Conservation (phyloP, 2,113 vertebrate genomes). For the Galemys pyrenaicus region DNA sequence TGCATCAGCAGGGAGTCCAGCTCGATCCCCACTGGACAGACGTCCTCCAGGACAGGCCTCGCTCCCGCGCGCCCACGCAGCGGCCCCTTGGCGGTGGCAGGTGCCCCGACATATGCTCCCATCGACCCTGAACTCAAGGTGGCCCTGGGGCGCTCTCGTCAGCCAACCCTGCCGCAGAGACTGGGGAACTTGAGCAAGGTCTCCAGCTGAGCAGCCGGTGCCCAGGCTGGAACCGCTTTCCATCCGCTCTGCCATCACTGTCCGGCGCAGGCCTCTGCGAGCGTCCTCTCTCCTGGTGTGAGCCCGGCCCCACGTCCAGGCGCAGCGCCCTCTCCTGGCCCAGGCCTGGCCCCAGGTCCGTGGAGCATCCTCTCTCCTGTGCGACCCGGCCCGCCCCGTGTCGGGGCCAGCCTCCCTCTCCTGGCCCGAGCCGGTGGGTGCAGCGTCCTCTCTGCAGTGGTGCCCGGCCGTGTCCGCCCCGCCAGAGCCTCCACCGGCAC, state of each 20-base stretch:
- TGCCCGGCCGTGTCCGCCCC: background rate
- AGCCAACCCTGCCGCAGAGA: background rate
- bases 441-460: background rate
- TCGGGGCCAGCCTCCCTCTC: too few relatives aligned
- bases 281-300: background rate
- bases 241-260: too few relatives aligned
- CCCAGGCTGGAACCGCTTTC: background rate
- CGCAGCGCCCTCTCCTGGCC: background rate
- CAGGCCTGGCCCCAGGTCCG: too few relatives aligned
- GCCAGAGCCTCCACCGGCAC: background rate
- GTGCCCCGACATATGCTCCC: too few relatives aligned
- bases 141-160: background rate
- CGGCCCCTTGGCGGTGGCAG: too few relatives aligned
- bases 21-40: background rate
- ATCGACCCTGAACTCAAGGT: too few relatives aligned
- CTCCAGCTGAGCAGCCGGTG: background rate
- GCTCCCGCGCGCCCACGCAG: too few relatives aligned
- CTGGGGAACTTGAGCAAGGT: background rate
- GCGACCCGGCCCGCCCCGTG: background rate
- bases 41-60: background rate
- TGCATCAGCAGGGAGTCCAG: background rate
- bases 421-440: too few relatives aligned
- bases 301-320: too few relatives aligned
- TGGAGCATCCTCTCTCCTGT: background rate
- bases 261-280: background rate